Evolutionary conservation across 2,113 vertebrate species (phyloP), one percentile per base, ranked within the genome.

Genomic region (Upupa epops): DNA sequence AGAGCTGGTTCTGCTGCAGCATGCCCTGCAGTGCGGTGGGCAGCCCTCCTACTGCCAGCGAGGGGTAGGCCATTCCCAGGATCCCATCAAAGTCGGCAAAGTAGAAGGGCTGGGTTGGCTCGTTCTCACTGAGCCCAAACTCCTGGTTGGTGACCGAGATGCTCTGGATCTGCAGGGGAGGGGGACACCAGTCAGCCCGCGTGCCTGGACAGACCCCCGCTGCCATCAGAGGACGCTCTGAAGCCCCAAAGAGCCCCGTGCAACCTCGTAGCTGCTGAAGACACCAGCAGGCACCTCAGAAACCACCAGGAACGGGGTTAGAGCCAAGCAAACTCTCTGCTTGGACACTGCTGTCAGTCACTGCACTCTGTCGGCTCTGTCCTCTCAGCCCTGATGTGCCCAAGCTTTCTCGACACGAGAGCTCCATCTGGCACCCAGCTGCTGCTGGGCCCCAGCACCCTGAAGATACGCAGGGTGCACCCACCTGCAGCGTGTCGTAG

Each of bases 91-190:
- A 97, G 6, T 94, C 49, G 0, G 95, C 82, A 0, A 96, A 97
- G 71, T 97, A 97, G 87, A 98, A 98, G 3, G 95, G 96, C 40
- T 61, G 46, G 4, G 64, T 83, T 11, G 97, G 97, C 65, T 98
- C 97, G 0, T 40, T 14, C 65, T 75, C 13, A 55, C 98, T 98
- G 56, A 98, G 56, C 63, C 98, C 98, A 3, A 98, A 97, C 78
- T 97, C 97, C 95, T 99, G 98, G 25, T 97, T 91, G 2, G 29
- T 42, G 70, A 98, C 76, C 0, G 31, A 10, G 29, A 98, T 97
- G 74, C 95, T 97, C 74, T 97, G 97, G 79, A 98, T 90, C 98
- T 98, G 88, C 46, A 55, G 40, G 37, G 32, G 31, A 70, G 84
- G 4, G 29, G 49, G 49, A 32, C 2, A 2, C 7, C 3, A 3